A percentile compares a stretch with the other conserved stretches of the same genome.
Conservation (phyloP, 2,888 invertebrate genomes). For the Nemotelus nigrinus region DNA sequence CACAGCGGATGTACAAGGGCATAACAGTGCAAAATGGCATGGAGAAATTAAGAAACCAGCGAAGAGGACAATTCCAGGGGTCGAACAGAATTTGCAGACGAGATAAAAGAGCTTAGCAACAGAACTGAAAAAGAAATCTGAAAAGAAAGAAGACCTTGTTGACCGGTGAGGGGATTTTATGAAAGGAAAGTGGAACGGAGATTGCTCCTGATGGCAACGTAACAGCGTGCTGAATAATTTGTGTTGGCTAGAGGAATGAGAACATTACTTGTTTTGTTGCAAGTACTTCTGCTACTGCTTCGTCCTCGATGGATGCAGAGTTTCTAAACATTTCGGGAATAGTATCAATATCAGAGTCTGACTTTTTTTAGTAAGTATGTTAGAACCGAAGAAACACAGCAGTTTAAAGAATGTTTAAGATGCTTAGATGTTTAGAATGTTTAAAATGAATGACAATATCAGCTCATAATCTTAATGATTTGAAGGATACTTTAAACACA, state of each 20-base stretch:
- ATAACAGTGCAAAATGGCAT: constrained; percentile 18
- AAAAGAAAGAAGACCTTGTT: constrained; percentile 7
- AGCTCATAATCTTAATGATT: no score
- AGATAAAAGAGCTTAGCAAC: background rate
- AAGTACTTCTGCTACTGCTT: no score
- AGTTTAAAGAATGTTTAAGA: no score
- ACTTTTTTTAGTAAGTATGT: no score
- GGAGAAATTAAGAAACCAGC: constrained; percentile 27
- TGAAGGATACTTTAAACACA: no score
- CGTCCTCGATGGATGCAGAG: no score
- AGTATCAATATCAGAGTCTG: no score
- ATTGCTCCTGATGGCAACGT: constrained; percentile 27
- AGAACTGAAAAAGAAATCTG: background rate
- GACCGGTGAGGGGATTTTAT: background rate
- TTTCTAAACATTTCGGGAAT: no score
- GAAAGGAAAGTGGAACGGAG: background rate
- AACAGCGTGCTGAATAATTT: constrained; percentile 41
- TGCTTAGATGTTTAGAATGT: no score
- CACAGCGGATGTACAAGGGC: background rate
- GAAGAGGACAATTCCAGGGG: constrained; percentile 18
- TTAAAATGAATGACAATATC: no score
- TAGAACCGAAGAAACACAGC: no score
- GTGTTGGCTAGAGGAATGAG: background rate
- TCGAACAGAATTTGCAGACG: background rate
- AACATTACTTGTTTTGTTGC: background rate